Conservation (phyloP, 2,797 vertebrate genomes). For the Channallabes apus region DNA sequence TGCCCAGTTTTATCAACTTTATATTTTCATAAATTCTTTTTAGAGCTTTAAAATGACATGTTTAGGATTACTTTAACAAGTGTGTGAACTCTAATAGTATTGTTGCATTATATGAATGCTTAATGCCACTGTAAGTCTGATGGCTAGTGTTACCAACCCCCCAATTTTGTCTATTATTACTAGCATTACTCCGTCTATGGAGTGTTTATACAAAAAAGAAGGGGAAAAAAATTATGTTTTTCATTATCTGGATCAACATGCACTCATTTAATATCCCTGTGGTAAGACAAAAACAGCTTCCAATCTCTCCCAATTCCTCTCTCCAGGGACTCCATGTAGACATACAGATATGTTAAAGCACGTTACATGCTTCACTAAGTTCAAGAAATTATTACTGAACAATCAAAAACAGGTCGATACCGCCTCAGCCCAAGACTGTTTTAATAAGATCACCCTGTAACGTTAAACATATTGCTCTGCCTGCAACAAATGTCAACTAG, state of each 20-base stretch:
- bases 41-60: not conserved
- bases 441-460: not conserved
- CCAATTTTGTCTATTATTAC: slow-evolving; percentile 3
- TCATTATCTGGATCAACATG: slow-evolving; percentile 18
- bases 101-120: not conserved
- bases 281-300: not conserved
- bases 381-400: not conserved
- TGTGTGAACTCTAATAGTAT: not conserved
- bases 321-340: not conserved
- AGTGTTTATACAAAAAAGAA: slow-evolving; percentile 33
- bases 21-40: not conserved
- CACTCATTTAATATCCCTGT: slow-evolving; percentile 20
- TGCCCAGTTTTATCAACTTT: not conserved
- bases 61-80: not conserved
- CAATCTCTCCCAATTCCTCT: not conserved
- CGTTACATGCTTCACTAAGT: not conserved
- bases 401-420: not conserved
- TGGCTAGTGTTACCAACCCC: not conserved
- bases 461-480: not conserved
- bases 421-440: too few relatives aligned
- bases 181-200: not conserved
- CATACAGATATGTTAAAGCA: not conserved
- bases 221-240: slow-evolving; percentile 36
- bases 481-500: too few relatives aligned
- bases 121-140: not conserved